Base-by-base conservation (phyloP, 2,888 invertebrate genomes). In the Gymnosoma rotundatum region DNA sequence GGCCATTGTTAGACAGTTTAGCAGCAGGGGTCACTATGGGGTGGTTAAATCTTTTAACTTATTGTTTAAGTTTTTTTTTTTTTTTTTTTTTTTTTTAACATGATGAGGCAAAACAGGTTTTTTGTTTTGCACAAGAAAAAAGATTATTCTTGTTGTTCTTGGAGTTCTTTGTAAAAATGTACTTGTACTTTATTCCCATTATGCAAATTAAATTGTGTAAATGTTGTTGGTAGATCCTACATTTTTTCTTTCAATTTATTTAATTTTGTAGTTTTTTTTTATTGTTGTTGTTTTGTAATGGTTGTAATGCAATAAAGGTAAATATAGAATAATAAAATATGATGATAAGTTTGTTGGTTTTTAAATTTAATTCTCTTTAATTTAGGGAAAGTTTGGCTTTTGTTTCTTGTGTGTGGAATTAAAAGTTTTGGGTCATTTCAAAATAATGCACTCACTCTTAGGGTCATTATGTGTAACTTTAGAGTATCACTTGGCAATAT, bases 171-270 rank as follows among this genome's bases (percentile, higher is more conserved):
- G 45, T 18, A 42, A 54, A 48, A 69, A 67, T 67, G 42, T 52
- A n/a, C 21, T 78, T 73, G 73, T 66, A 58, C 70, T 85, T 88
- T 88, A 87, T 89, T 89, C 87, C 88, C 88, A 89, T 89, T 89
- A 89, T 89, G 89, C 86, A 89, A 90, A 90, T 89, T 89, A 88
- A 90, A 89, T 89, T 89, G 88, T 88, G 88, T 88, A 86, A 87
- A 87, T 87, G 60, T 61, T 67, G 54, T 60, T 76, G 21, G 61
- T 16, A 56, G 18, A 18, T 87, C 87, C 32, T 4, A 25, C 4
- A n/a, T n/a, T n/a, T n/a, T 75, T 72, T 61, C 54, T 66, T 63
- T 58, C 60, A 60, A n/a, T 58, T 63, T 76, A 60, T 76, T 63
- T 80, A 64, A 63, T 63, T 50, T 56, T 72, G 8, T 25, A 25